phyloP scores from a whole-genome alignment of 2,113 vertebrate genomes.

The Ictalurus punctatus region DNA sequence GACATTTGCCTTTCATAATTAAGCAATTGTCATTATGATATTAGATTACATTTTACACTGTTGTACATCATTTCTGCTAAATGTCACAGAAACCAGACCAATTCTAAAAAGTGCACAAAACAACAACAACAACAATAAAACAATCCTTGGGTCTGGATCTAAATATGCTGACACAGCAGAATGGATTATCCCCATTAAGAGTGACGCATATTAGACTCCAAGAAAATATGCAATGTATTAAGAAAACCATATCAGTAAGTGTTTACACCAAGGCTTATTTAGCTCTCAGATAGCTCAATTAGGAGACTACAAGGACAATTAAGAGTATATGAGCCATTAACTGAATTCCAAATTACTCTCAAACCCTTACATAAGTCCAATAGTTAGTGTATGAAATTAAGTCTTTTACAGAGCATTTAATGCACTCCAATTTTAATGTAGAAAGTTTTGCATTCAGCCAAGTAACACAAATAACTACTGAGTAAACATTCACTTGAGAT shows the following conservation, averaged over 20 bases:
- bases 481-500: too few relatives aligned
- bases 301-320: not conserved
- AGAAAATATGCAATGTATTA: not conserved
- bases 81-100: not conserved
- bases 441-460: too few relatives aligned
- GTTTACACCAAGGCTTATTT: not conserved
- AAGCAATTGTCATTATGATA: not conserved
- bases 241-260: not conserved
- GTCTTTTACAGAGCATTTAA: too few relatives aligned
- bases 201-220: not conserved
- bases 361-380: not conserved
- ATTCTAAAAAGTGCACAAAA: not conserved
- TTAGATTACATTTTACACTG: not conserved
- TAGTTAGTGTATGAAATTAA: too few relatives aligned
- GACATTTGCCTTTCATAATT: not conserved
- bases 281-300: not conserved
- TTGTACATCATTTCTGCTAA: not conserved
- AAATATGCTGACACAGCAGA: not conserved
- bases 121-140: not conserved
- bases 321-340: too few relatives aligned
- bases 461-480: too few relatives aligned
- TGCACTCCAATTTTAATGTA: too few relatives aligned
- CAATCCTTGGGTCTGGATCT: not conserved
- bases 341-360: too few relatives aligned
- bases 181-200: not conserved